These are phyloP conservation scores for Gallirallus australis DNA, from an alignment of 2,797 vertebrate species.

Conservation along the genomic window DNA sequence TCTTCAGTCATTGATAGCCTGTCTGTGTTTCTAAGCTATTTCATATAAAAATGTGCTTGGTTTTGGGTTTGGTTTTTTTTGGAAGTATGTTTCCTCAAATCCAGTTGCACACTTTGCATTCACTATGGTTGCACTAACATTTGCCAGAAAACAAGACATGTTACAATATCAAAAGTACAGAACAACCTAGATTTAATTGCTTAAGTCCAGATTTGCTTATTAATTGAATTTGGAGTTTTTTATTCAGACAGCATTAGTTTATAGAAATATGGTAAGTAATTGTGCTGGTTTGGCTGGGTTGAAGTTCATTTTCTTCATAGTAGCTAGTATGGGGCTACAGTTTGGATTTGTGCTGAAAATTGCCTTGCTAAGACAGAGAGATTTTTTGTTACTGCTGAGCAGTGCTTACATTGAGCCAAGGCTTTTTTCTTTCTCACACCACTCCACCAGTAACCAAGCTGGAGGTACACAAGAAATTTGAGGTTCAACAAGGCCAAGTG, in stretches of 20 bases:
- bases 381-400: too few relatives aligned
- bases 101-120: background rate
- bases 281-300: too few relatives aligned
- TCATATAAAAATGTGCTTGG: background rate
- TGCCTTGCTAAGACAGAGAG: too few relatives aligned
- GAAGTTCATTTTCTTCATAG: too few relatives aligned
- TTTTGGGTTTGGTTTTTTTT: background rate
- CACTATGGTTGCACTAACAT: background rate
- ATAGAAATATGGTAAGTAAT: background rate
- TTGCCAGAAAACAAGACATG: background rate
- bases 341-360: too few relatives aligned
- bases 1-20: background rate
- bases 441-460: too few relatives aligned
- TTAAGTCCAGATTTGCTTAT: background rate
- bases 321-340: too few relatives aligned
- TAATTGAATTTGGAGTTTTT: background rate
- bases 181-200: background rate
- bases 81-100: background rate
- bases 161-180: background rate
- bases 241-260: background rate
- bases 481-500: too few relatives aligned
- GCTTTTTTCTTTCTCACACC: too few relatives aligned
- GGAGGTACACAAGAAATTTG: too few relatives aligned
- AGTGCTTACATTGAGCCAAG: too few relatives aligned
- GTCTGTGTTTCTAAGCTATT: background rate